phyloP scores from a whole-genome alignment of 2,888 invertebrate genomes.

The Megaustenia siamemsis region DNA sequence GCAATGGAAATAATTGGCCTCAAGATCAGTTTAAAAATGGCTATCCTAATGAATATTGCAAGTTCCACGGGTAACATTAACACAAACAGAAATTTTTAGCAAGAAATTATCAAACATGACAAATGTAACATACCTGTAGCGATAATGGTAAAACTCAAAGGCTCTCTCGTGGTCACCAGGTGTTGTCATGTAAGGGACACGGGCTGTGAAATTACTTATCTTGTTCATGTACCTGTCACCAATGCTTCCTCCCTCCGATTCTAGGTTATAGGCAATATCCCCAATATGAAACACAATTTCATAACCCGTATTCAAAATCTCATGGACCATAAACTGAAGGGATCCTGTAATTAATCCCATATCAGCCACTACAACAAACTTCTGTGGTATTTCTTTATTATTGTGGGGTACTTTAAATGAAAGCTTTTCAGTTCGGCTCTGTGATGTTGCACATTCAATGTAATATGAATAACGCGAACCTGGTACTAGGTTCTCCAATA shows the following conservation, averaged over 20 bases:
- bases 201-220: conserved; percentile 73
- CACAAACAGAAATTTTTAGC: too few species aligned
- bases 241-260: conserved; percentile 69
- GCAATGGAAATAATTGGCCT: too few species aligned
- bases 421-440: conserved; percentile 68
- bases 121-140: conserved; percentile 62
- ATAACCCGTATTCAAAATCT: conserved; percentile 66
- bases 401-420: conserved; percentile 72
- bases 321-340: conserved; percentile 68
- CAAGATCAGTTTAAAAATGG: too few species aligned
- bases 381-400: conserved; percentile 66
- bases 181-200: conserved; percentile 76
- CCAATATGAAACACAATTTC: conserved; percentile 74
- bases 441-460: conserved; percentile 60
- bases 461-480: conserved; percentile 68
- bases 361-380: conserved; percentile 77
- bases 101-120: too few species aligned
- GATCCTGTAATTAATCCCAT: conserved; percentile 69
- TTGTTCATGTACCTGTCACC: conserved; percentile 74
- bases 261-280: conserved; percentile 76
- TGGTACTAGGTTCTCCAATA: conserved; percentile 62
- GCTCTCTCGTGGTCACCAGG: conserved; percentile 74
- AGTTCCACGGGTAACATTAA: too few species aligned
- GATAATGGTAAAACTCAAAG: conserved; percentile 66
- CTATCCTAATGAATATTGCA: too few species aligned